Base-by-base conservation (phyloP, 2,113 vertebrate genomes). In the Astur gentilis region DNA sequence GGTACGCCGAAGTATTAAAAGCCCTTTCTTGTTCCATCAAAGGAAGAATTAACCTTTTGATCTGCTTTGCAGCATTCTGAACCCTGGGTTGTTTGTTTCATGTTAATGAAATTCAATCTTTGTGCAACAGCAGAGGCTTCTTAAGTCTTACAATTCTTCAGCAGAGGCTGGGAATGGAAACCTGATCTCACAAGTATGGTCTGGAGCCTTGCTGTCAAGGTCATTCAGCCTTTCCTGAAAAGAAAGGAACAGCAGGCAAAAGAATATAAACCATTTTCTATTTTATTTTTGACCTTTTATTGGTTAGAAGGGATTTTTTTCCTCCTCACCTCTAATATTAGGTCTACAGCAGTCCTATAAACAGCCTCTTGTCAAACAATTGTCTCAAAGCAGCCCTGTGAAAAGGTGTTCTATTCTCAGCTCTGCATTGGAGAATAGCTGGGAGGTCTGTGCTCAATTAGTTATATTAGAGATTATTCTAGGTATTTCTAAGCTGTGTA, bases 41-140 rank as follows among this genome's bases (percentile, higher is more conserved):
- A 94, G 84, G 87, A 86, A 96, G 70, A 96, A 96, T 90, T 93
- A 95, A 97, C 93, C 90, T 96, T 96, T 73, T 91, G 90, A 95
- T 96, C 93, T 90, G 69, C 50, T 94, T 95, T 83, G 75, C 90
- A 96, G 87, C 71, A 65, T 95, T 96, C 71, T 86, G 92, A 94
- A 86, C 85, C 55, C 82, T 55, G 42, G 29, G 42, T 80, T 96
- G 92, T 95, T 97, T 96, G 90, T 95, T 94, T 94, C 87, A 80
- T 73, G 90, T 47, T 94, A 96, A 95, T 90, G 95, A 93, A 93
- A 95, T 93, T 90, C 93, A 96, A 90, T 95, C 93, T 83, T 80
- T 77, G 75, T 81, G 78, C 67, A 38, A 71, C 64, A 86, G 67
- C 58, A 77, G 67, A 81, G 50, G 34, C 75, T 91, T 94, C 73